Conservation (phyloP, 2,888 invertebrate species). For the Palloptera scutellata region DNA sequence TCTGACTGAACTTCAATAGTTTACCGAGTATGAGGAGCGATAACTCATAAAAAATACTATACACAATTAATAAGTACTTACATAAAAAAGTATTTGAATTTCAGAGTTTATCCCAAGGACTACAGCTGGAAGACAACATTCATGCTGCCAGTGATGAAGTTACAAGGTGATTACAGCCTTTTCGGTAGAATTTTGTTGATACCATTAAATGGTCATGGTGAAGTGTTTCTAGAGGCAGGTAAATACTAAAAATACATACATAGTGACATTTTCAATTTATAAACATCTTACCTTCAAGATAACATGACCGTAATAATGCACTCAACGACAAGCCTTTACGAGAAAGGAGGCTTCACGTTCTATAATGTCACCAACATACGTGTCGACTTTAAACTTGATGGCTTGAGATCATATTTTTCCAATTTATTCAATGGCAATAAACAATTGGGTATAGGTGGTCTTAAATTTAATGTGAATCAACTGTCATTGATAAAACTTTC, state of each 20-base stretch:
- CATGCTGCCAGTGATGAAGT: conserved; percentile 71
- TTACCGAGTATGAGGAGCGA: background rate
- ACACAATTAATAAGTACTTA: background rate
- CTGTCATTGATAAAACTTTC: background rate
- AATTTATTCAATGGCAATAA: conserved; percentile 79
- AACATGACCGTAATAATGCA: conserved; percentile 74
- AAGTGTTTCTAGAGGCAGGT: conserved; percentile 78
- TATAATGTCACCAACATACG: conserved; percentile 74
- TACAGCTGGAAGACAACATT: conserved; percentile 77
- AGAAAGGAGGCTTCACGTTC: conserved; percentile 72
- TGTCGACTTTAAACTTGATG: conserved; percentile 75
- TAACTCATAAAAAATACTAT: too few species aligned
- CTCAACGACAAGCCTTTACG: conserved; percentile 72
- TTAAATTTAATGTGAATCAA: background rate
- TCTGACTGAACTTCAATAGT: background rate
- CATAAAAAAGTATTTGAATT: too few species aligned
- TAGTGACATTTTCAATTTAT: background rate
- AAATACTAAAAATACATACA: conserved; percentile 60
- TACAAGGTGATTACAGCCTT: conserved; percentile 75
- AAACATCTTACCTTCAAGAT: conserved; percentile 59
- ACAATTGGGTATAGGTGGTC: conserved; percentile 69
- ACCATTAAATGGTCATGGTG: conserved; percentile 73
- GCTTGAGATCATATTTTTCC: conserved; percentile 73
- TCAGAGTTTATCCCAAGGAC: conserved; percentile 72
- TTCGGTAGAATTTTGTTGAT: conserved; percentile 75